Evolutionary conservation across 2,888 invertebrate species (phyloP).

Genomic region (Troides aeacus): DNA sequence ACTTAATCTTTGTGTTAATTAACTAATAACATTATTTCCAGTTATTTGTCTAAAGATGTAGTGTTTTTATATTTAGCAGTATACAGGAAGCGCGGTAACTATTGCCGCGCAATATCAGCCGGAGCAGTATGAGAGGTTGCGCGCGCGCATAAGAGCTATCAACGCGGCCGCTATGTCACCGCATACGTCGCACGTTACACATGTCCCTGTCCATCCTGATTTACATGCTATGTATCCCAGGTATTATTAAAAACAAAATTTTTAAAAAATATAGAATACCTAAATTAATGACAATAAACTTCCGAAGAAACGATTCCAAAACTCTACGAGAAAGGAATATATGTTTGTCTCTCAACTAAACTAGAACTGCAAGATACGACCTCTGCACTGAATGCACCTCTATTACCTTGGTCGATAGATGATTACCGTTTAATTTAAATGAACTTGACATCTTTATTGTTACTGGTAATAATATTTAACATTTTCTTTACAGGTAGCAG

Average conservation of each 20-base stretch:
- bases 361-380: not conserved
- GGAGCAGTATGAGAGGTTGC: constrained; percentile 71
- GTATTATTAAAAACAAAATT: constrained; percentile 37
- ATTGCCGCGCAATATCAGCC: constrained; percentile 77
- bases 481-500: constrained; percentile 32
- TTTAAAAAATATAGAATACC: not conserved
- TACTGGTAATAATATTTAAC: not conserved
- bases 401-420: not conserved
- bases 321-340: not conserved
- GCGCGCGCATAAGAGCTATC: constrained; percentile 74
- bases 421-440: not conserved
- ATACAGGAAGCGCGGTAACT: constrained; percentile 71
- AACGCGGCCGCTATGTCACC: constrained; percentile 71
- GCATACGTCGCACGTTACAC: constrained; percentile 49
- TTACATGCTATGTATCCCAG: constrained; percentile 68
- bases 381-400: not conserved
- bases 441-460: not conserved
- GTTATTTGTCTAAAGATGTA: not conserved
- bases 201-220: constrained; percentile 67
- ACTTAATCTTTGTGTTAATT: not conserved
- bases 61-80: constrained; percentile 46
- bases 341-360: not conserved
- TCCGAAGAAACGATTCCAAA: too few species aligned
- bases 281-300: too few species aligned
- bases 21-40: not conserved